Percentiles rank a stretch among this genome's conserved stretches.
phyloP scores from a whole-genome alignment of 2,113 vertebrate genomes.

The Notothenia coriiceps region DNA sequence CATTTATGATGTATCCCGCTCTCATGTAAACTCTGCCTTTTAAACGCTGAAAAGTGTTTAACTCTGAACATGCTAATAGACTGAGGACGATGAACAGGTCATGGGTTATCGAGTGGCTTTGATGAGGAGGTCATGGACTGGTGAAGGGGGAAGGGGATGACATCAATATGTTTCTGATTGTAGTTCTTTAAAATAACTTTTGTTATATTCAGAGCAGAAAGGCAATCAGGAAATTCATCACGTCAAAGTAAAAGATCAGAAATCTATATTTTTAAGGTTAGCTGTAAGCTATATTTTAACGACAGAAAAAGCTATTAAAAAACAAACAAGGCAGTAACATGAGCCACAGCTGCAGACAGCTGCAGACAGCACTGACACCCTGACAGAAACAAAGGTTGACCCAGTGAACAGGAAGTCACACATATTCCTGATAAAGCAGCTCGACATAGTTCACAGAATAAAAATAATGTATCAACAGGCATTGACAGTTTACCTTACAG shows the following conservation, averaged over 20 bases:
- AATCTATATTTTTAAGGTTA: not conserved
- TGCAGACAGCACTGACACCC: conserved; percentile 14
- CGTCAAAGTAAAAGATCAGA: not conserved
- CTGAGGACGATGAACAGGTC: too few relatives aligned
- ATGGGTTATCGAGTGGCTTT: not conserved
- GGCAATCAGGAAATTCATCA: not conserved
- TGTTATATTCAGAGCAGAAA: not conserved
- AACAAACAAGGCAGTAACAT: not conserved
- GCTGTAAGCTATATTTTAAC: not conserved
- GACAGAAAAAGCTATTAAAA: not conserved
- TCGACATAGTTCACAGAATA: not conserved
- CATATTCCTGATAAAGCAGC: not conserved
- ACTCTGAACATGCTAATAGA: not conserved
- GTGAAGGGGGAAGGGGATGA: not conserved
- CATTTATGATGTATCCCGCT: not conserved
- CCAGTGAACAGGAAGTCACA: conserved; percentile 17
- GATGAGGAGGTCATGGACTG: not conserved
- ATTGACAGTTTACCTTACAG: too few relatives aligned
- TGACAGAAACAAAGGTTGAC: conserved; percentile 37
- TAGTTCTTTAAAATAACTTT: not conserved
- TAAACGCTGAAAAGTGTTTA: not conserved
- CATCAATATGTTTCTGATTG: not conserved
- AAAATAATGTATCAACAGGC: too few relatives aligned
- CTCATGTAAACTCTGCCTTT: not conserved
- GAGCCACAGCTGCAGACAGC: not conserved